Percentiles rank a stretch among this genome's conserved stretches.
phyloP scores from a whole-genome alignment of 1,140 invertebrate species.

The Drosophila ironensis region DNA sequence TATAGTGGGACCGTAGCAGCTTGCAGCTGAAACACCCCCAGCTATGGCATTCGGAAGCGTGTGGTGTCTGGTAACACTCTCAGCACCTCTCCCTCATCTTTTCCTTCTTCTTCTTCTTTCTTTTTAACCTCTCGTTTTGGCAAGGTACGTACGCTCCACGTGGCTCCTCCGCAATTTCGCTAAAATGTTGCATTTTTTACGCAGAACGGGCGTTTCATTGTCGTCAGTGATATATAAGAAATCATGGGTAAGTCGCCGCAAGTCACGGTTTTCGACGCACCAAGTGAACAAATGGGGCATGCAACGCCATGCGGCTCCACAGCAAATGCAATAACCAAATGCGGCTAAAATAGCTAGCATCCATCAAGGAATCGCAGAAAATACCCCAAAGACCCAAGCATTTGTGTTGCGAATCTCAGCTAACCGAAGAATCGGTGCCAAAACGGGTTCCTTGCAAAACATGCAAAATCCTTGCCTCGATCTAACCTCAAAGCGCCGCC shows the following conservation, averaged over 20 bases:
- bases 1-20: too few species aligned
- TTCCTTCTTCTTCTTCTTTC: slow-evolving; percentile 58
- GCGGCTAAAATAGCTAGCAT: neutral
- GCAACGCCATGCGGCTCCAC: slow-evolving; percentile 1
- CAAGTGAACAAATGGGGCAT: slow-evolving; percentile 45
- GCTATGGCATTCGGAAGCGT: neutral
- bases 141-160: neutral
- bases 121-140: slow-evolving; percentile 41
- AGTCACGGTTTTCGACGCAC: slow-evolving; percentile 47
- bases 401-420: too few species aligned
- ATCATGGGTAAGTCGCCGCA: slow-evolving; percentile 80
- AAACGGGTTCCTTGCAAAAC: neutral
- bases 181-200: neutral
- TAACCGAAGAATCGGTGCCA: too few species aligned
- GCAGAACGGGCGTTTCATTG: slow-evolving; percentile 46
- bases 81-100: neutral
- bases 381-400: too few species aligned
- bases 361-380: too few species aligned
- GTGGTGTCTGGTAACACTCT: neutral
- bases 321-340: too few species aligned
- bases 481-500: slow-evolving; percentile 56
- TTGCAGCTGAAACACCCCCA: too few species aligned
- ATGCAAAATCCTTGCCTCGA: slow-evolving; percentile 4
- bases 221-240: slow-evolving; percentile 68
- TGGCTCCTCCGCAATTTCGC: neutral